These are phyloP conservation scores for Crioceris asparagi DNA, from an alignment of 2,888 invertebrate genomes.

Conservation along the genomic window DNA sequence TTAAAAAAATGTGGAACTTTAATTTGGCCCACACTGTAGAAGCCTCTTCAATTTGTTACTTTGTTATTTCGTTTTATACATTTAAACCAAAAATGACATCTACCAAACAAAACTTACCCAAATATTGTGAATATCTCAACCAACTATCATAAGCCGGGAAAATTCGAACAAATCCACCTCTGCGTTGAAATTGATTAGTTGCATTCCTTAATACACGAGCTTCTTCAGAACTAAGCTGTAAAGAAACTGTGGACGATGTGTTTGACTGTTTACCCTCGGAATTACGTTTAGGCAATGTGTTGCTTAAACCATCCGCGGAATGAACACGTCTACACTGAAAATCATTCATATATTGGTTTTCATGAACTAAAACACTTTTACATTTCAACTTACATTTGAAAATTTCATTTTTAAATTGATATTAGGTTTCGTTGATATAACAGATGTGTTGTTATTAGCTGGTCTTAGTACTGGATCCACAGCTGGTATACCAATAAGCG, in stretches of 20 bases:
- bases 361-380: neutral
- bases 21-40: neutral
- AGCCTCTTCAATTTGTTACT: neutral
- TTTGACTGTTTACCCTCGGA: slow-evolving; percentile 28
- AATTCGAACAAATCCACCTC: slow-evolving; percentile 74
- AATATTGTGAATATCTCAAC: slow-evolving; percentile 67
- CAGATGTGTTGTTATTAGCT: neutral
- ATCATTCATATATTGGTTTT: neutral
- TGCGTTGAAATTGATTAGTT: slow-evolving; percentile 66
- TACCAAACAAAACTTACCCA: slow-evolving; percentile 24
- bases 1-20: too few species aligned
- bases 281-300: slow-evolving; percentile 19
- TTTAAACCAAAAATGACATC: neutral
- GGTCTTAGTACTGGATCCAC: slow-evolving; percentile 53
- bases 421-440: slow-evolving; percentile 12
- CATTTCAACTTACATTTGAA: slow-evolving; percentile 16
- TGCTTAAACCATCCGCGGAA: slow-evolving; percentile 56
- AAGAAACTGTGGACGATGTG: slow-evolving; percentile 27
- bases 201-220: slow-evolving; percentile 62
- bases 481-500: slow-evolving; percentile 80
- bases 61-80: neutral
- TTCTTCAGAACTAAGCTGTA: slow-evolving; percentile 61
- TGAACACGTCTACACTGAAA: slow-evolving; percentile 53
- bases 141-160: slow-evolving; percentile 85
- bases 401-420: slow-evolving; percentile 30